A percentile compares a stretch with the other conserved stretches of the same genome.
Evolutionary conservation across 2,888 invertebrate genomes (phyloP).

Genomic region (Nezara viridula): DNA sequence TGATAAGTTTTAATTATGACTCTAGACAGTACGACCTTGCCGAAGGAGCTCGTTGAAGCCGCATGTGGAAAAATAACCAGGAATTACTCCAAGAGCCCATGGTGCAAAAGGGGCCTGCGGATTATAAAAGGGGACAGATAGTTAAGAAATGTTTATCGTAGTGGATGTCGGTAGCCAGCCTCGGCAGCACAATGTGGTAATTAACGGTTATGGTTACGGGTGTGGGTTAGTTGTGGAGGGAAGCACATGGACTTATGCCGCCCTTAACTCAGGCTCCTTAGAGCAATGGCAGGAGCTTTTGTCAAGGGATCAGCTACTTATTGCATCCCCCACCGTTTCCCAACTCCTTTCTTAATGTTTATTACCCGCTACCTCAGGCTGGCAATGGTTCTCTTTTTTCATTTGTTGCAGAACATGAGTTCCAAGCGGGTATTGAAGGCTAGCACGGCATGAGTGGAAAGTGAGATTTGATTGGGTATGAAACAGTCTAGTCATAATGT

Average conservation of each 20-base stretch:
- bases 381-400: background rate
- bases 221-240: constrained; percentile 18
- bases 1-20: background rate
- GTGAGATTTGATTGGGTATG: background rate
- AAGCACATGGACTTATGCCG: constrained; percentile 38
- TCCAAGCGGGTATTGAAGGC: background rate
- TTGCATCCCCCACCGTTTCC: constrained; percentile 4
- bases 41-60: background rate
- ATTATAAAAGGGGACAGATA: constrained; percentile 38
- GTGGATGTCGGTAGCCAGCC: constrained; percentile 15
- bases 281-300: constrained; percentile 21
- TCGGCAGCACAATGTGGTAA: constrained; percentile 18
- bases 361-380: constrained; percentile 1
- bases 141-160: constrained; percentile 39
- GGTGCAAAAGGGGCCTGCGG: background rate
- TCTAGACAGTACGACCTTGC: background rate
- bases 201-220: constrained; percentile 46
- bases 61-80: background rate
- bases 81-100: background rate
- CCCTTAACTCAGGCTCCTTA: background rate
- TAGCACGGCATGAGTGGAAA: background rate
- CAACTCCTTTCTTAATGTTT: background rate
- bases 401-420: constrained; percentile 13
- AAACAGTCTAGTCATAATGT: background rate
- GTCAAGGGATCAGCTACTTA: constrained; percentile 25